Evolutionary conservation across 1,140 invertebrate genomes (phyloP), one percentile per base, ranked within the genome.

Genomic region (Himalopsyche phryganea): DNA sequence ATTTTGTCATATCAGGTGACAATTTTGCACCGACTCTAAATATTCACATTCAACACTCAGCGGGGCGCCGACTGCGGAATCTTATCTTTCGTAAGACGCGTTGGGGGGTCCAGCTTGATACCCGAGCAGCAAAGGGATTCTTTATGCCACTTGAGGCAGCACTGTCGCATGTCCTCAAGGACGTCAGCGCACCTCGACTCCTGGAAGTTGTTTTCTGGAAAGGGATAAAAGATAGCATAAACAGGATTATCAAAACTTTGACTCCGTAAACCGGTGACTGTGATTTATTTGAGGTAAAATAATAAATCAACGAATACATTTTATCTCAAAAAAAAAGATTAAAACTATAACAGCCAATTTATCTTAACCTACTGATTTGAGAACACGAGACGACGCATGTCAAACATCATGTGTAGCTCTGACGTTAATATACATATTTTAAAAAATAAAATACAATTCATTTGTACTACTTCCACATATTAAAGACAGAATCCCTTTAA

Each of bases 151-250:
- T 82, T 83, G 1, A 81, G 67, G 66, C 87, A 88, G 66, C 86
- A 89, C 44, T 84, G 71, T 50, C 81, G 71, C 69, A 89, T 75
- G 61, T 81, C 75, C 66, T 88, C 83, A 19, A 89, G 76, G 10
- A 81, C 79, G 15, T 72, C 62, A 57, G 76, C 66, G 65, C 86
- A 89, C 40, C 74, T 76, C 23, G 78, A 69, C 53, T 87, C 83
- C 71, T 88, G 85, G 70, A 80, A 88, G 17, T 84, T 75, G 58
- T 88, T 84, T 50, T 84, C 86, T 88, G 63, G 52, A 60, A 65
- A 59, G 49, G 36, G 59, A 55, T 28, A 42, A 28, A 6, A 23
- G 33, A 52, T n/a, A 23, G 23, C 14, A 49, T 14, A 7, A 13
- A 33, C 1, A 49, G 10, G 13, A 11, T 49, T 1, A 49, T 7